A percentile compares a stretch with the other conserved stretches of the same genome.
Evolutionary conservation across 64 coral and sea anemone genomes (phyloP).

Genomic region (Pocillopora verrucosa): DNA sequence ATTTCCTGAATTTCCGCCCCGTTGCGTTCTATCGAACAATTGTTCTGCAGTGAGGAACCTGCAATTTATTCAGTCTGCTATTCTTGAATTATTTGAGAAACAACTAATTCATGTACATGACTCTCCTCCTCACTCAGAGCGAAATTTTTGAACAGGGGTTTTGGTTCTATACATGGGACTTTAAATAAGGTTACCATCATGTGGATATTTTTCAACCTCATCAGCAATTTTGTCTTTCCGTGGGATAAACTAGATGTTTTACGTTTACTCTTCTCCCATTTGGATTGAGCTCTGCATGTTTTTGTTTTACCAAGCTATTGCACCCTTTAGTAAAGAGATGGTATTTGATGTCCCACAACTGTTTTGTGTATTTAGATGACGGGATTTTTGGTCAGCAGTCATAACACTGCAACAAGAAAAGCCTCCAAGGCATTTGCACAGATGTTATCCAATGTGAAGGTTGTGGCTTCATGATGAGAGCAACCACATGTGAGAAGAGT

Average conservation of each 20-base stretch:
- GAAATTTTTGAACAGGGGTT: no score
- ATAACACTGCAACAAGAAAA: conserved; percentile 53
- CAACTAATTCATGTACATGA: no score
- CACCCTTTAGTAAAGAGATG: conserved; percentile 40
- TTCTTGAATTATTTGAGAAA: no score
- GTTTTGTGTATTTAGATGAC: no score
- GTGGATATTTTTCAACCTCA: no score
- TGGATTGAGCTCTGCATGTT: conserved; percentile 24
- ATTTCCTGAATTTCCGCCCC: conserved; percentile 1
- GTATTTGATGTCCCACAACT: conserved; percentile 1
- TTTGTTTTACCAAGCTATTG: conserved; percentile 44
- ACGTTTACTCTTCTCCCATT: conserved; percentile 28
- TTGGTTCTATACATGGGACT: no score
- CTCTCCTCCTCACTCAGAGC: no score
- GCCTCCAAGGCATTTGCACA: conserved; percentile 29
- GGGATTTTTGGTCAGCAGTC: no score
- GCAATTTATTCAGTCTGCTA: no score
- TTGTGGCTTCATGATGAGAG: conserved; percentile 47
- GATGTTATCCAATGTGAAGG: conserved; percentile 37
- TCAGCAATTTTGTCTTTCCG: no score
- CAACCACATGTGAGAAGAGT: conserved; percentile 24
- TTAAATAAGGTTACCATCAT: no score
- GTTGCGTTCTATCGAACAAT: conserved; percentile 5
- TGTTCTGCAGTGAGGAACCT: background rate
- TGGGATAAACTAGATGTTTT: no score